phyloP scores from a whole-genome alignment of 2,797 vertebrate genomes.

The Ataeniobius toweri region DNA sequence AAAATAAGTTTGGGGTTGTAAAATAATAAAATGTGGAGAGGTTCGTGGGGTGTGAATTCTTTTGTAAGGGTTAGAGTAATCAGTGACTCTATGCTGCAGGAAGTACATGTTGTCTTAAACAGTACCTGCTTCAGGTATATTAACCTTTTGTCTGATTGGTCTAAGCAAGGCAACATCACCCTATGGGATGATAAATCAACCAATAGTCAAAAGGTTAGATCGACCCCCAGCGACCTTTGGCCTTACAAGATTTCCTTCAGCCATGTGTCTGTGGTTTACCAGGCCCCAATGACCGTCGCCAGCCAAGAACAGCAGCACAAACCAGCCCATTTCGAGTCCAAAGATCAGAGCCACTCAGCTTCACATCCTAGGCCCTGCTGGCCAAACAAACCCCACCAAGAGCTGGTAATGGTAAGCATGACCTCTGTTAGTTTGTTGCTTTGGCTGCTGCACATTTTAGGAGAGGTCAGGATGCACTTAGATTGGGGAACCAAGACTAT shows the following conservation, averaged over 20 bases:
- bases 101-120: constrained; percentile 5
- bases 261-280: constrained; percentile 62
- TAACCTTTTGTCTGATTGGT: constrained; percentile 57
- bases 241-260: constrained; percentile 57
- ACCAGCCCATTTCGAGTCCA: constrained; percentile 35
- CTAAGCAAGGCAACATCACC: constrained; percentile 53
- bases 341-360: constrained; percentile 49
- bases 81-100: constrained; percentile 16
- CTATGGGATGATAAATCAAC: constrained; percentile 68
- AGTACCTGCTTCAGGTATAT: constrained; percentile 31
- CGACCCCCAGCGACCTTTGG: constrained; percentile 66
- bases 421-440: constrained; percentile 52
- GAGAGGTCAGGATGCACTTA: constrained; percentile 36
- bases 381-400: constrained; percentile 42
- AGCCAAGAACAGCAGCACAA: constrained; percentile 55
- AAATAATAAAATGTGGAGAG: not conserved
- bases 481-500: not conserved
- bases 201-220: constrained; percentile 63
- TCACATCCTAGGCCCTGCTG: constrained; percentile 48
- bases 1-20: not conserved
- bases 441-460: constrained; percentile 34
- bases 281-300: constrained; percentile 9
- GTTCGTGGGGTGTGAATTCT: not conserved
- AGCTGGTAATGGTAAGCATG: constrained; percentile 37
- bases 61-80: constrained; percentile 7